Conservation (phyloP, 2,113 vertebrate species). For the Zosterops japonicus region DNA sequence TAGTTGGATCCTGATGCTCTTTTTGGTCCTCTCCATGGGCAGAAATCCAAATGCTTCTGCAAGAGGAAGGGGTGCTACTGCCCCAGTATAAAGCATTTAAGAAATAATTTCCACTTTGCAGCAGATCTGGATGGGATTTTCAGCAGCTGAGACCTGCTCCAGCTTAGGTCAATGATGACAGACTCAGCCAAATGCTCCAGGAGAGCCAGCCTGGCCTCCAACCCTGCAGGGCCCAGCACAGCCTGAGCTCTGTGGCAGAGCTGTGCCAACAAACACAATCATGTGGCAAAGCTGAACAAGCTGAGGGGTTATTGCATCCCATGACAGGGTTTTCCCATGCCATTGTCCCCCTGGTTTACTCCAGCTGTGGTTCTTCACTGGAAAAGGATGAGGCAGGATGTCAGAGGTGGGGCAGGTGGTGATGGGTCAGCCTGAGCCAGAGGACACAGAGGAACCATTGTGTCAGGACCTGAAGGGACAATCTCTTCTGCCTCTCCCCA, state of each 20-base stretch:
- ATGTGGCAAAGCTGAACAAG: background rate
- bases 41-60: background rate
- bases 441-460: accelerated
- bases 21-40: accelerated
- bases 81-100: background rate
- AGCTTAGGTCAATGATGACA: background rate
- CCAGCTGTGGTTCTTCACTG: background rate
- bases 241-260: background rate
- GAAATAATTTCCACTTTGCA: background rate
- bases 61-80: background rate
- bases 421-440: background rate
- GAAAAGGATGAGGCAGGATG: background rate
- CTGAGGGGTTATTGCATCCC: background rate
- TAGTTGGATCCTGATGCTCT: background rate
- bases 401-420: background rate
- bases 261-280: accelerated
- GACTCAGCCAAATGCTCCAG: background rate
- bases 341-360: background rate
- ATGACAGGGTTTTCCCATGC: background rate
- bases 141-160: background rate
- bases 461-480: accelerated
- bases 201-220: background rate
- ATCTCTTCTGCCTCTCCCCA: background rate
- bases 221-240: accelerated
- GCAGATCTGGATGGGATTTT: background rate